Evolutionary conservation across 2,888 invertebrate genomes (phyloP), one percentile per base, ranked within the genome.

Genomic region (Thymelicus sylvestris): DNA sequence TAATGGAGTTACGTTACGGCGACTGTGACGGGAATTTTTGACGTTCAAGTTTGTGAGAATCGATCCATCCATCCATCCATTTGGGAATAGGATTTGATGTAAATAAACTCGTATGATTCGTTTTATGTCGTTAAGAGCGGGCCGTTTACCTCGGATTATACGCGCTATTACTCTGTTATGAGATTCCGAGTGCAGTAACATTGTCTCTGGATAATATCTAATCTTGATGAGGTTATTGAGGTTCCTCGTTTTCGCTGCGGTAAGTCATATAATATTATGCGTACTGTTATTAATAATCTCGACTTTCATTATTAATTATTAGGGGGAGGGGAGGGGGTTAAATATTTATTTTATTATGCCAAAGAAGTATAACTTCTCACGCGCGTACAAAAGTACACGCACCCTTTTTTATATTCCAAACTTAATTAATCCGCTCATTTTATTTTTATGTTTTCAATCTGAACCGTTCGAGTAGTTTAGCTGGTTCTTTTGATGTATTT

Each of bases 41-140:
- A 57, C 63, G 44, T 48, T 24, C 5, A 12, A 15, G 24, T 59
- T 48, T n/a, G 13, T 39, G 19, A 55, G 38, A n/a, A 61, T 62
- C 55, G 24, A 55, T 62, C 13, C 31, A 39, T 24, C 57, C 24
- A 39, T 24, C 57, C 24, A 55, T 62, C 15, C 15, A 39, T 31
- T 48, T 39, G 48, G 48, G 38, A 39, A 47, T 19, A 38, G 44
- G 39, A 63, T 48, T 64, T 50, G 55, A 63, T 38, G n/a, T 64
- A 62, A 68, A 64, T 57, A 39, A 69, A 15, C 55, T 63, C 61
- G 31, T 63, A 31, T n/a, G 63, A 50, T 64, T 64, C 47, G 62
- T 69, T 68, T 57, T 63, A 44, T 57, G 63, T 38, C 57, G 57
- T 57, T 39, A 57, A 59, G 19, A 55, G 55, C n/a, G 13, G 55